Evolutionary conservation across 2,888 invertebrate genomes (phyloP).

Genomic region (Amphiduros pacificus): DNA sequence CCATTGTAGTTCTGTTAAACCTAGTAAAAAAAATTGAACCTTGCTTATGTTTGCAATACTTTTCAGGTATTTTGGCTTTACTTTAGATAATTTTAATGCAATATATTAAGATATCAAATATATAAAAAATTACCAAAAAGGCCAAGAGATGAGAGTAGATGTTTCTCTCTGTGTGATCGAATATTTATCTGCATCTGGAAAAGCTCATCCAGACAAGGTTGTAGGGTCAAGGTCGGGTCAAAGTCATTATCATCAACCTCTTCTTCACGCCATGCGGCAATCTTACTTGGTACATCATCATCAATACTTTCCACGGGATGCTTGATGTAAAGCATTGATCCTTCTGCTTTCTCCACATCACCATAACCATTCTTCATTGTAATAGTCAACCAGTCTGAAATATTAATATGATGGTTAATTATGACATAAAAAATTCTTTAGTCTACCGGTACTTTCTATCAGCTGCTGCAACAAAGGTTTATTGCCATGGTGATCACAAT

Average conservation of each 20-base stretch:
- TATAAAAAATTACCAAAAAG: not conserved
- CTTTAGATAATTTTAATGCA: too few species aligned
- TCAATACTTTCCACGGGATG: not conserved
- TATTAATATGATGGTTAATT: not conserved
- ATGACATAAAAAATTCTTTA: too few species aligned
- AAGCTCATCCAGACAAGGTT: not conserved
- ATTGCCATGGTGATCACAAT: too few species aligned
- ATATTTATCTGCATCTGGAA: not conserved
- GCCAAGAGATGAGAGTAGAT: not conserved
- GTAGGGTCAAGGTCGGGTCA: not conserved
- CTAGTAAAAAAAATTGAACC: too few species aligned
- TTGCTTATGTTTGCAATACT: too few species aligned
- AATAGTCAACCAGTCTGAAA: slow-evolving; percentile 44
- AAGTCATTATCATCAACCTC: not conserved
- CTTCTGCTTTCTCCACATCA: not conserved
- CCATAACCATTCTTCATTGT: slow-evolving; percentile 38
- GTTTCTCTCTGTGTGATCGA: not conserved
- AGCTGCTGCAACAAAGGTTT: too few species aligned
- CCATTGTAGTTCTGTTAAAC: too few species aligned
- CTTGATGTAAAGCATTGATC: slow-evolving; percentile 7
- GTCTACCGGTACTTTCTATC: too few species aligned
- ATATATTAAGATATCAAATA: too few species aligned
- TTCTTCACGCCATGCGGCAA: not conserved
- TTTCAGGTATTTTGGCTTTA: too few species aligned
- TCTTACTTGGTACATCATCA: slow-evolving; percentile 1